These are phyloP conservation scores for Lasius platythorax DNA, from an alignment of 2,888 invertebrate genomes.

Conservation along the genomic window DNA sequence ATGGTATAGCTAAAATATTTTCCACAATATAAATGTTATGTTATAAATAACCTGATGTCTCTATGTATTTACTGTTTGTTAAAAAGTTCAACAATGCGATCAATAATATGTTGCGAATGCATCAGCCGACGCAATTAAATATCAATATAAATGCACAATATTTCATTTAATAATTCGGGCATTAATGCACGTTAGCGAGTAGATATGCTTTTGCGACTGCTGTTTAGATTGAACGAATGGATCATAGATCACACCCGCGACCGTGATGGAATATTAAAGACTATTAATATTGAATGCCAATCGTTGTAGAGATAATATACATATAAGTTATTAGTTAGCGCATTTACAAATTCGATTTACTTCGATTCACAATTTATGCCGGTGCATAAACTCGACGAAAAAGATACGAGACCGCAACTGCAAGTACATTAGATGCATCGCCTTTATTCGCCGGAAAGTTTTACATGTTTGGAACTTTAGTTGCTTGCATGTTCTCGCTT, in stretches of 20 bases:
- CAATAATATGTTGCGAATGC: background rate
- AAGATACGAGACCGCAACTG: background rate
- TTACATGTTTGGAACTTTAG: slow-evolving; percentile 25
- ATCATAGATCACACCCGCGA: background rate
- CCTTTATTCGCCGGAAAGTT: slow-evolving; percentile 43
- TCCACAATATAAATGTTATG: background rate
- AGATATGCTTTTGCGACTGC: background rate
- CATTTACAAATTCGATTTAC: background rate
- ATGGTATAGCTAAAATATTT: background rate
- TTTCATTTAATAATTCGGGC: slow-evolving; percentile 13
- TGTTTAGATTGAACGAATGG: background rate
- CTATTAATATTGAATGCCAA: background rate
- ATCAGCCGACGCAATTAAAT: background rate
- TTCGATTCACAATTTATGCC: background rate
- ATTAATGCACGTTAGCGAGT: background rate
- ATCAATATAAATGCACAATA: background rate
- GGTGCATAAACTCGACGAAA: background rate
- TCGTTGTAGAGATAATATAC: background rate
- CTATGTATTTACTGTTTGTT: background rate
- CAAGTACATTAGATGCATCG: background rate
- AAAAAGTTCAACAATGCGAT: background rate
- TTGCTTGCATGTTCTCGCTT: slow-evolving; percentile 12
- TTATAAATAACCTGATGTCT: background rate
- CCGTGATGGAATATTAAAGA: slow-evolving; percentile 22
- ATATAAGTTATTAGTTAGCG: slow-evolving; percentile 12